A percentile compares a stretch with the other conserved stretches of the same genome.
Conservation (phyloP, 2,797 vertebrate genomes). For the Heliangelus exortis region DNA sequence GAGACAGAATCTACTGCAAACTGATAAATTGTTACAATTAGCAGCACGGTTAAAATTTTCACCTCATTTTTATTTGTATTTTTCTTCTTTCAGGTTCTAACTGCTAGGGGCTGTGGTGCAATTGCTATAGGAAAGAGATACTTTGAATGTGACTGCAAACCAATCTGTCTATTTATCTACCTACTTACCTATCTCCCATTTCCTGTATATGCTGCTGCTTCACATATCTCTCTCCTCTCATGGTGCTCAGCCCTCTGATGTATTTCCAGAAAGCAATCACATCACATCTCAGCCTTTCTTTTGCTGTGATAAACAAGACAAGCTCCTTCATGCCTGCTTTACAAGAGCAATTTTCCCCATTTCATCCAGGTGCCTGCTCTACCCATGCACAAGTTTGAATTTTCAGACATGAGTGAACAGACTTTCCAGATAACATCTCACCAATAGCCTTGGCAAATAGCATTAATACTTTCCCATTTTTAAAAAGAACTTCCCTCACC, state of each 20-base stretch:
- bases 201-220: conserved; percentile 36
- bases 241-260: conserved; percentile 28
- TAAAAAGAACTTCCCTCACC: neutral
- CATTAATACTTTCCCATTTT: neutral
- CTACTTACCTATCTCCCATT: neutral
- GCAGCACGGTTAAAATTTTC: neutral
- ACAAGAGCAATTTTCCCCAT: neutral
- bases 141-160: neutral
- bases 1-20: neutral
- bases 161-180: neutral
- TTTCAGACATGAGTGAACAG: neutral
- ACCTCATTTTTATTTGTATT: neutral
- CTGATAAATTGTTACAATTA: neutral
- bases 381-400: neutral
- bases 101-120: neutral
- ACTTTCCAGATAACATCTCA: conserved; percentile 19
- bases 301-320: conserved; percentile 45
- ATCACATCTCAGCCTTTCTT: conserved; percentile 9
- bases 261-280: conserved; percentile 52
- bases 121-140: neutral
- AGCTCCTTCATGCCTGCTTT: conserved; percentile 48
- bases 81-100: neutral
- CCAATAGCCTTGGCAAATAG: neutral
- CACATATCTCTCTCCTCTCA: conserved; percentile 5
- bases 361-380: neutral